Evolutionary conservation across 1,140 invertebrate genomes (phyloP).

Genomic region (Lerema accius): DNA sequence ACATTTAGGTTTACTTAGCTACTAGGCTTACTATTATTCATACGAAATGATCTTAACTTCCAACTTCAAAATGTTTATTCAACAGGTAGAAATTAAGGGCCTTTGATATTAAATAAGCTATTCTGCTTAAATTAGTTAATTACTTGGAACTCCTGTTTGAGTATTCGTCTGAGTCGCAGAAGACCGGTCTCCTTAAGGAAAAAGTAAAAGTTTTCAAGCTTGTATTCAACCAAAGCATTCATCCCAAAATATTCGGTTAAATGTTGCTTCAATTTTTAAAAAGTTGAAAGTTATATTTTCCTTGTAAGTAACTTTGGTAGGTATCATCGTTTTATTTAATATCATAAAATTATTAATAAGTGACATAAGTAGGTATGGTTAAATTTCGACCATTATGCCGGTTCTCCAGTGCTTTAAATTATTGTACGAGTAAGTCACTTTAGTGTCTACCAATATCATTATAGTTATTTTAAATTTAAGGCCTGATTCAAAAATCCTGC

Average conservation of each 20-base stretch:
- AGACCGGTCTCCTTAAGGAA: too few species aligned
- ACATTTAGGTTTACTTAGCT: constrained; percentile 38
- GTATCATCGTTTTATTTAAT: too few species aligned
- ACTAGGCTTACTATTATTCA: constrained; percentile 14
- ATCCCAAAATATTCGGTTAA: too few species aligned
- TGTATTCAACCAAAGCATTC: too few species aligned
- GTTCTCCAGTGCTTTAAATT: too few species aligned
- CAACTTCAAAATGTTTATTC: constrained; percentile 26
- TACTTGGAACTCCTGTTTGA: background rate
- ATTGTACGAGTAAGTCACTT: too few species aligned
- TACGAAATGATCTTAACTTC: constrained; percentile 20
- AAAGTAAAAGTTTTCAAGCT: background rate
- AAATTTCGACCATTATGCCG: too few species aligned
- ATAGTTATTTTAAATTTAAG: too few species aligned
- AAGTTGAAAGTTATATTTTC: background rate
- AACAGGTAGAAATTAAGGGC: constrained; percentile 26
- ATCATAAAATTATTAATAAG: too few species aligned
- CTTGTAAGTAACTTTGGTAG: background rate
- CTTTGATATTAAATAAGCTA: constrained; percentile 21
- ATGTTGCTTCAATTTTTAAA: background rate
- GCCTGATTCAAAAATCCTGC: too few species aligned
- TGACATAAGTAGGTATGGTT: too few species aligned
- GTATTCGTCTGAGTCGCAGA: background rate
- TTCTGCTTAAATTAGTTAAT: constrained; percentile 8
- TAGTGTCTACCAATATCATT: too few species aligned